Base-by-base conservation (phyloP, 2,888 invertebrate genomes). In the Drosophila fulvimacula region DNA sequence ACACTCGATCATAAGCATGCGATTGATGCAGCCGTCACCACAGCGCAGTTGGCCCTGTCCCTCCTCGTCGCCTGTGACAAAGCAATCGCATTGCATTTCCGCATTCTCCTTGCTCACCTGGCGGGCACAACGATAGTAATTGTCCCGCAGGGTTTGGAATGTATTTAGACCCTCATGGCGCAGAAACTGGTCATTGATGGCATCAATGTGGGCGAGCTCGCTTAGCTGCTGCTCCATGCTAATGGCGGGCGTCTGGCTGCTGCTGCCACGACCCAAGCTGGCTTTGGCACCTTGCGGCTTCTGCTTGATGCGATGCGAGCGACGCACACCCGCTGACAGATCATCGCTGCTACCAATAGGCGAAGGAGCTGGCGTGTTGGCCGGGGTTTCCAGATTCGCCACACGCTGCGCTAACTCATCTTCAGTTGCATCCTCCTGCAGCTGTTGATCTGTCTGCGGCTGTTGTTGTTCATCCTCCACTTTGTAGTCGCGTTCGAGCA, bases 1-100 rank as follows among this genome's bases (percentile, higher is more conserved):
- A 94, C 99, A 99, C 95, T 99, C 99, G 91, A 99, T 98, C 96
- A 98, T 97, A 17, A 99, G 95, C 91, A 99, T 94, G 90, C 98
- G 95, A 93, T 99, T 99, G 48, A 99, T 94, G 93, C 99, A 99
- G 93, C 98, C 98, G 90, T 98, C 98, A 0, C 98, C 98, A 92
- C 99, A 99, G 11, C 98, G 98, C 70, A 95, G 92, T 90, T 97
- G 96, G 0, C 97, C 98, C 65, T 96, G 93, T 44, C 95, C 95
- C 75, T 97, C 94, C 90, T 99, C 99, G 81, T 98, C 98, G 90
- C 96, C 95, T 60, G 97, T 96, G 77, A 98, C 94, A 90, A 97
- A 96, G 92, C 99, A 99, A 93, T 99, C 99, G 93, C 99, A 99
- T 34, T 96, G 95, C 98, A 99, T 98, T 82, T 97, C 95, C 81